Evolutionary conservation across 92 coral and sea anemone genomes (phyloP).

Genomic region (Pocillopora meandrina): DNA sequence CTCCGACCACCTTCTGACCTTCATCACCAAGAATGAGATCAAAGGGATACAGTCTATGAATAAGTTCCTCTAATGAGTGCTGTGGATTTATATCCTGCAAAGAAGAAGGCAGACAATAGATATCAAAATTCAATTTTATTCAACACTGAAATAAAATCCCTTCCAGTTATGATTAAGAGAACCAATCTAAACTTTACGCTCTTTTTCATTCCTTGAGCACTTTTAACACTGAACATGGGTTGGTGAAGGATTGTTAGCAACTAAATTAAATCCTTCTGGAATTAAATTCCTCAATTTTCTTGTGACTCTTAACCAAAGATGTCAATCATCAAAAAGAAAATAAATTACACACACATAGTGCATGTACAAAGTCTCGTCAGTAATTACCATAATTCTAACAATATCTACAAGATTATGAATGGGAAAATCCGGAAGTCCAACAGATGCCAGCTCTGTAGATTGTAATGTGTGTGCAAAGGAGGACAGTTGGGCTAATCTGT

Average conservation of each 20-base stretch:
- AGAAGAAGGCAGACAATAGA: neutral
- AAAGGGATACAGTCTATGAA: conserved; percentile 82
- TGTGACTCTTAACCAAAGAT: no score
- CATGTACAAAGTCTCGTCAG: neutral
- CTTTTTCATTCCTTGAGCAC: no score
- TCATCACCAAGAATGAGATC: conserved; percentile 81
- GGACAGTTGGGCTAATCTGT: conserved; percentile 80
- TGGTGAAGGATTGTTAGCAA: no score
- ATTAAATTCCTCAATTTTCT: no score
- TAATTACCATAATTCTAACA: conserved; percentile 82
- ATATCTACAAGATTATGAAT: conserved; percentile 84
- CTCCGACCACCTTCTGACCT: conserved; percentile 84
- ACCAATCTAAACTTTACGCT: neutral
- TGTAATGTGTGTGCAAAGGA: conserved; percentile 96
- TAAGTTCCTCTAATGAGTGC: conserved; percentile 70
- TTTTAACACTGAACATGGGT: no score
- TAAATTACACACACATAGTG: no score
- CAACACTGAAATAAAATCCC: neutral
- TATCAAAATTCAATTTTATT: neutral
- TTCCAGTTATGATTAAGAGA: neutral
- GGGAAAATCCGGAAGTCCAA: conserved; percentile 97
- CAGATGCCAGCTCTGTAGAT: conserved; percentile 90
- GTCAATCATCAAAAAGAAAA: no score
- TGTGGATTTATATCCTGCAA: conserved; percentile 72
- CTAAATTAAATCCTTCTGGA: no score